Evolutionary conservation across 2,797 vertebrate genomes (phyloP).

Genomic region (Leuciscus waleckii): DNA sequence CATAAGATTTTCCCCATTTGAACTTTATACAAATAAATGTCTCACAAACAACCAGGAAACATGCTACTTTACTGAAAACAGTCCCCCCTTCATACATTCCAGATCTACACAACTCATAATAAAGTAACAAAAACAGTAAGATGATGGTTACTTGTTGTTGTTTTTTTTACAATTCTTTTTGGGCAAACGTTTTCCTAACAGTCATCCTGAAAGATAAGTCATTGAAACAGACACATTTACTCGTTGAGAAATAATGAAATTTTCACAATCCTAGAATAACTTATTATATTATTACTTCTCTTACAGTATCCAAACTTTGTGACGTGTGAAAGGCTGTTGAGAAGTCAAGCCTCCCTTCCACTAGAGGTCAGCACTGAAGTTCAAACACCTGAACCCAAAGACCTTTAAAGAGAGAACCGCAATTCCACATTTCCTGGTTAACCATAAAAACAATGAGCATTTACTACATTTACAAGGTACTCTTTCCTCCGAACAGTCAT

Average conservation of each 20-base stretch:
- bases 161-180: neutral
- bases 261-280: constrained; percentile 39
- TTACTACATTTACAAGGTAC: neutral
- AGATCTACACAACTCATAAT: neutral
- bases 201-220: neutral
- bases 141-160: neutral
- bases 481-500: constrained; percentile 24
- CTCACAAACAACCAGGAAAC: constrained; percentile 8
- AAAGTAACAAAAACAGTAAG: constrained; percentile 5
- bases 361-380: constrained; percentile 4
- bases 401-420: neutral
- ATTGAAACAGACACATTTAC: neutral
- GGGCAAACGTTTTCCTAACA: neutral
- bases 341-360: constrained; percentile 31
- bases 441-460: neutral
- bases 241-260: neutral
- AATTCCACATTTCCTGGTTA: neutral
- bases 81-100: neutral
- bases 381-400: neutral
- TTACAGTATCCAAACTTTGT: neutral
- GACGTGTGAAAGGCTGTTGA: constrained; percentile 13
- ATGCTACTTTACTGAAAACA: neutral
- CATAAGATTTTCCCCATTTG: neutral
- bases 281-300: constrained; percentile 8
- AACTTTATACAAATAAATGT: constrained; percentile 31